Percentiles rank a stretch among this genome's conserved stretches.
Evolutionary conservation across 2,888 invertebrate species (phyloP).

Genomic region (Cantharis lateralis): DNA sequence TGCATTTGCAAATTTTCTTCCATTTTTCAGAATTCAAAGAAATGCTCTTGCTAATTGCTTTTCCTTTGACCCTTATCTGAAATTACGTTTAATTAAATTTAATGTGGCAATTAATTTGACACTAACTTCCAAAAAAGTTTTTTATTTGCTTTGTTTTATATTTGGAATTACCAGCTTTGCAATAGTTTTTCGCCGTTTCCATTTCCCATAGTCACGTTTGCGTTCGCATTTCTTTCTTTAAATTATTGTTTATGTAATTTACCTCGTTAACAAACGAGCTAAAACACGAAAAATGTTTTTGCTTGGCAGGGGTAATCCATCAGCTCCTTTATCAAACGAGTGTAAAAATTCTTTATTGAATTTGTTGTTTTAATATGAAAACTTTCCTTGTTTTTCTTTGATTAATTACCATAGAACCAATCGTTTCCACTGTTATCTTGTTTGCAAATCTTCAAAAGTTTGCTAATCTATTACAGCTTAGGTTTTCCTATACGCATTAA

Average conservation of each 20-base stretch:
- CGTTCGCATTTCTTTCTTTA: neutral
- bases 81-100: neutral
- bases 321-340: neutral
- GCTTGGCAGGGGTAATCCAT: neutral
- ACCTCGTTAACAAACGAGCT: neutral
- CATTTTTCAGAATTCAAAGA: neutral
- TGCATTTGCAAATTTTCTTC: neutral
- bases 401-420: neutral
- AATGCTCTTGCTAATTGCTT: neutral
- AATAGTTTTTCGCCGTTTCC: neutral
- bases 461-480: neutral
- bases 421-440: neutral
- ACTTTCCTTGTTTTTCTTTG: neutral
- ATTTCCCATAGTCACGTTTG: neutral
- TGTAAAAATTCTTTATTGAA: neutral
- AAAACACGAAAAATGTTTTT: neutral
- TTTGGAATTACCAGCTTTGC: neutral
- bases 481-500: neutral
- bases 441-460: neutral
- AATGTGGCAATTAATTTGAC: neutral
- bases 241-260: neutral
- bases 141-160: neutral
- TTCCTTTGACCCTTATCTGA: neutral
- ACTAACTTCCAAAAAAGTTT: neutral
- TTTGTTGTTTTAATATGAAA: neutral